Base-by-base conservation (phyloP, 2,888 invertebrate genomes). In the Acrobasis repandana region DNA sequence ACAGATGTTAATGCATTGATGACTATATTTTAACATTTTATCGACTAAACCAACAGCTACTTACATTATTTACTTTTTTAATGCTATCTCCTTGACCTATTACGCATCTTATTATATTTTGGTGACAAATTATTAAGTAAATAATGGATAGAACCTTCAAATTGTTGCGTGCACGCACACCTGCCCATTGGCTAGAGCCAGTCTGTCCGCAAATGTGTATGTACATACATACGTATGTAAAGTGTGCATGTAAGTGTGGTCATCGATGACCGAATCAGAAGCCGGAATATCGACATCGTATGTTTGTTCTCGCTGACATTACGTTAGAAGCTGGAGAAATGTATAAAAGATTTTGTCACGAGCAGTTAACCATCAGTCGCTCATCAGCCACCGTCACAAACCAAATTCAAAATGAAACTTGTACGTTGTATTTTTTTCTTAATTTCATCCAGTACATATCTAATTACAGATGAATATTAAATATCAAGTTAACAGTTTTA, bases 281-380 rank as follows among this genome's bases (percentile, higher is more conserved):
- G 79, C 75, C 75, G 79, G 78, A 76, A 85, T 85, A 86, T 82
- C 83, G 83, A 83, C 79, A 84, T 80, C 77, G 73, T 73, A 75
- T 83, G 74, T 83, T 84, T 83, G 81, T 75, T 69, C 76, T 76
- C 78, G 71, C 85, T 83, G 85, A 83, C 80, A 85, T 86, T 87
- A 85, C 82, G 83, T 79, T 87, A 87, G 82, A 78, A 71, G 77
- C 75, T 68, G 70, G 78, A 80, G 84, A 85, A 85, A 85, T 86
- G 86, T 90, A 90, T 91, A 90, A 85, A 90, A 90, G 88, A 86
- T 77, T 83, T 78, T 72, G 82, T 72, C 70, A 70, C 75, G 68
- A 74, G 62, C 71, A 72, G 65, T 73, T 68, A 67, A 67, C 72
- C 81, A 90, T 87, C 90, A 91, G 88, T 89, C 80, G 85, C 81